Evolutionary conservation across 2,113 vertebrate species (phyloP).

Genomic region (Pseudorectes ferrugineus): DNA sequence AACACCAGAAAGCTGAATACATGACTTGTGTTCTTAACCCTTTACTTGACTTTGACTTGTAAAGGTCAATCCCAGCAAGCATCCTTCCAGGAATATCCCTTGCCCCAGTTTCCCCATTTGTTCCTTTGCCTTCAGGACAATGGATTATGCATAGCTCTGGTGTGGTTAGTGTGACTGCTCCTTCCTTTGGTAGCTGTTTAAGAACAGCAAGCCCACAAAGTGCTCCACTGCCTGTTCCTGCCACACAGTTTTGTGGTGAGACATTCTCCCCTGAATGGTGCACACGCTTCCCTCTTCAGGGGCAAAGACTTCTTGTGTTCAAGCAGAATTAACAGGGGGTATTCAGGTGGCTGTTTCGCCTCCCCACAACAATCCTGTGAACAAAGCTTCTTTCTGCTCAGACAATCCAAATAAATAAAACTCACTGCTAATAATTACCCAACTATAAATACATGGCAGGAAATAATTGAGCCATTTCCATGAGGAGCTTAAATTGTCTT

Average conservation of each 20-base stretch:
- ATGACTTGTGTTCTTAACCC: background rate
- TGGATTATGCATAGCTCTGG: background rate
- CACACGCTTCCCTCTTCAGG: background rate
- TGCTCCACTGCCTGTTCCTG: background rate
- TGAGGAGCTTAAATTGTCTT: background rate
- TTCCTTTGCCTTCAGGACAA: background rate
- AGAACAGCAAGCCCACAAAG: background rate
- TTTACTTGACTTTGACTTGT: background rate
- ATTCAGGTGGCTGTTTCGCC: background rate
- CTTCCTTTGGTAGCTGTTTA: background rate
- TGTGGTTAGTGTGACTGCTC: background rate
- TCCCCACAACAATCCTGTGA: background rate
- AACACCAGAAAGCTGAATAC: background rate
- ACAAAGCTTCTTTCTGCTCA: background rate
- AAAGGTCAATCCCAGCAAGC: background rate
- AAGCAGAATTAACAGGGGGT: background rate
- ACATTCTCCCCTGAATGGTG: background rate
- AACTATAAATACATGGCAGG: background rate
- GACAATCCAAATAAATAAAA: background rate
- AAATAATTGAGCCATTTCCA: background rate
- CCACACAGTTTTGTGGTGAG: background rate
- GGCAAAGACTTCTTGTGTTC: background rate
- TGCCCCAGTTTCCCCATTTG: background rate
- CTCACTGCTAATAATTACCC: background rate
- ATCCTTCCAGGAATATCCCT: background rate